These are phyloP conservation scores for Collichthys lucidus DNA, from an alignment of 2,113 vertebrate species.

Conservation along the genomic window DNA sequence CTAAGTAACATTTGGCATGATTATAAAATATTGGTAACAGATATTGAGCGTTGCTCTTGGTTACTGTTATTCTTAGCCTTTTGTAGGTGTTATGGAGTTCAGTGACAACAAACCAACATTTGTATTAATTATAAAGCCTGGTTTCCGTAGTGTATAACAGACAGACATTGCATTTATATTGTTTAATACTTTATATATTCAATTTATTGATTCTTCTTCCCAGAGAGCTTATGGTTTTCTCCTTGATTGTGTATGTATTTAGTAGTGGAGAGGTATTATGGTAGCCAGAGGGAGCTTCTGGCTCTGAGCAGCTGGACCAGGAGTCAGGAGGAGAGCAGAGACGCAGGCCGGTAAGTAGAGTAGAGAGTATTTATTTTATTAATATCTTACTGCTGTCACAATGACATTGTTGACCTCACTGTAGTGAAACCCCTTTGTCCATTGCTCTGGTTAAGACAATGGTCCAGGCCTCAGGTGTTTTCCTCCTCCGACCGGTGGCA, in stretches of 20 bases:
- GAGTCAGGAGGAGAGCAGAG: constrained; percentile 43
- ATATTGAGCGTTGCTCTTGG: neutral
- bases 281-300: constrained; percentile 46
- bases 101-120: neutral
- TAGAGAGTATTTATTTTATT: neutral
- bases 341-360: constrained; percentile 26
- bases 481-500: constrained; percentile 26
- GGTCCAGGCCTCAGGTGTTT: constrained; percentile 34
- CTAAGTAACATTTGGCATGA: neutral
- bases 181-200: neutral
- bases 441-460: constrained; percentile 17
- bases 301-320: constrained; percentile 40
- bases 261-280: constrained; percentile 37
- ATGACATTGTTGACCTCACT: neutral
- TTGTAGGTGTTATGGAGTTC: neutral
- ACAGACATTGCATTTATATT: neutral
- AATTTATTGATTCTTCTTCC: neutral
- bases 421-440: neutral
- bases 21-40: neutral
- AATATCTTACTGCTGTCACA: neutral
- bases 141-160: too few relatives aligned
- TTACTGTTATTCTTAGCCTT: neutral
- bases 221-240: neutral
- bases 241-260: constrained; percentile 35
- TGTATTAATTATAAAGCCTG: neutral